Evolutionary conservation across 2,888 invertebrate species (phyloP).

Genomic region (Helicoverpa assulta): DNA sequence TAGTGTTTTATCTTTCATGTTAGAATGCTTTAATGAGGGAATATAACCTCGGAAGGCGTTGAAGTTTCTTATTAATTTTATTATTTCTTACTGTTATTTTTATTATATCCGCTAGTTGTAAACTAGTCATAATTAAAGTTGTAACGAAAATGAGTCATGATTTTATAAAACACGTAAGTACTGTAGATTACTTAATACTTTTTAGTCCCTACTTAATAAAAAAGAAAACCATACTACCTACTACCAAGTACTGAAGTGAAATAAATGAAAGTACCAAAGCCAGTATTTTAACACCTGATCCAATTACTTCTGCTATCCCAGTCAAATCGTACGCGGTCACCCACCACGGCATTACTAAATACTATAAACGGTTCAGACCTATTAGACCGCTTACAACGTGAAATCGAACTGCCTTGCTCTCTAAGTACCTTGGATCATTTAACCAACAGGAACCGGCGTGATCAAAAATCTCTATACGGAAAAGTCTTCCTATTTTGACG

Average conservation of each 20-base stretch:
- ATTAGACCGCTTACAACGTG: constrained; percentile 49
- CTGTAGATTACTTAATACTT: not conserved
- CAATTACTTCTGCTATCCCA: not conserved
- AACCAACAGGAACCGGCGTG: no score
- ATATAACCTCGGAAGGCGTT: constrained; percentile 37
- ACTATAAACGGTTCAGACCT: constrained; percentile 36
- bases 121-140: not conserved
- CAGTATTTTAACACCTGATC: not conserved
- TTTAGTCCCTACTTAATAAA: not conserved
- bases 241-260: not conserved
- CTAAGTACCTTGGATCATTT: constrained; percentile 16
- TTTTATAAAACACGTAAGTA: not conserved
- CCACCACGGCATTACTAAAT: constrained; percentile 23
- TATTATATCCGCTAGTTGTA: not conserved
- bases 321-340: not conserved
- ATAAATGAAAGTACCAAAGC: not conserved
- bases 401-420: constrained; percentile 60
- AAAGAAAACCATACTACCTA: not conserved
- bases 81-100: constrained; percentile 16
- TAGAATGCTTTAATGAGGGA: constrained; percentile 43
- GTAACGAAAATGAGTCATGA: not conserved
- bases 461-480: no score
- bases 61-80: constrained; percentile 28
- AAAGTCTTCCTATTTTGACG: no score
- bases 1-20: constrained; percentile 37